Conservation (phyloP, 1,140 invertebrate species). For the Apis laboriosa region DNA sequence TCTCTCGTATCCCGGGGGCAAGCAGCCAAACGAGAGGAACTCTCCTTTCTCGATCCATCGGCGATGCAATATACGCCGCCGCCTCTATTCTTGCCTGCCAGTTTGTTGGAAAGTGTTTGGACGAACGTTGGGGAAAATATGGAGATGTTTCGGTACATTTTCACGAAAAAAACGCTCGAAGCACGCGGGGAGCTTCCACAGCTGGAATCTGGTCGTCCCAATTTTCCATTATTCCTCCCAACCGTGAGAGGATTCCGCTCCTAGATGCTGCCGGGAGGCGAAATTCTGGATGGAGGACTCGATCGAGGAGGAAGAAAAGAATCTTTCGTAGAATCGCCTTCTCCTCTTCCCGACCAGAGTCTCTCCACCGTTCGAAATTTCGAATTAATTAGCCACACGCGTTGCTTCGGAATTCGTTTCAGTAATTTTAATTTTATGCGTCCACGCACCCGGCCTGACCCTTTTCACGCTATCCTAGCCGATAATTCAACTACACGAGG, state of each 20-base stretch:
- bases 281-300: constrained; percentile 49
- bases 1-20: constrained; percentile 46
- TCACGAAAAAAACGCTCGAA: constrained; percentile 22
- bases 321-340: constrained; percentile 32
- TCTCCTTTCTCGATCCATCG: constrained; percentile 38
- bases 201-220: background rate
- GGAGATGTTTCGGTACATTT: constrained; percentile 63
- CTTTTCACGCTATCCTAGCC: background rate
- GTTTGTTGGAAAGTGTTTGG: constrained; percentile 70
- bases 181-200: background rate
- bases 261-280: constrained; percentile 28
- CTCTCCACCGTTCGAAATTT: background rate
- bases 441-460: background rate
- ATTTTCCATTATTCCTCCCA: constrained; percentile 16
- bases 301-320: constrained; percentile 30
- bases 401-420: background rate
- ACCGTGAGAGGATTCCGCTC: constrained; percentile 2
- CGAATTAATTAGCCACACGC: background rate
- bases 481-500: constrained; percentile 23
- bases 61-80: constrained; percentile 19
- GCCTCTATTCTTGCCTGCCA: constrained; percentile 26
- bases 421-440: background rate
- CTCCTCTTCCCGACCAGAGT: background rate
- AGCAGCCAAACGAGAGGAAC: constrained; percentile 22
- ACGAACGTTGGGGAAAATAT: constrained; percentile 71